A percentile compares a stretch with the other conserved stretches of the same genome.
These are phyloP conservation scores for Lasioglossum marginatum DNA, from an alignment of 2,888 invertebrate species.

Conservation along the genomic window DNA sequence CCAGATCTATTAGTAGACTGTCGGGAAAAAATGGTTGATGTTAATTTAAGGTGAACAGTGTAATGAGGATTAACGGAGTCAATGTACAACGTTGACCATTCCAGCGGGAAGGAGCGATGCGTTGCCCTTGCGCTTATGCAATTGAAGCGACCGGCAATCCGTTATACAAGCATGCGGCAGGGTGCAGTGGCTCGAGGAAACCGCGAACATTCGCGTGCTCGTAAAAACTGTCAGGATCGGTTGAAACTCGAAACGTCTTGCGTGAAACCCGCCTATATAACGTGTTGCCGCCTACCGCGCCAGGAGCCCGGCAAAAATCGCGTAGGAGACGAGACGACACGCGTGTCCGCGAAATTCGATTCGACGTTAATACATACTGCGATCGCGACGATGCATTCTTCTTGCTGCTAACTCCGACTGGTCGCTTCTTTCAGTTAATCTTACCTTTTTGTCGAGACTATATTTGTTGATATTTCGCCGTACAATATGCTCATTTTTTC, in stretches of 20 bases:
- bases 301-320: conserved; percentile 52
- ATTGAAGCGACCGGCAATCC: conserved; percentile 66
- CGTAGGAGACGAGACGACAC: conserved; percentile 37
- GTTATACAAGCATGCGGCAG: conserved; percentile 76
- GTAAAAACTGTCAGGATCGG: conserved; percentile 71
- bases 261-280: conserved; percentile 62
- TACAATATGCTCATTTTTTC: background rate
- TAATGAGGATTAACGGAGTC: background rate
- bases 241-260: conserved; percentile 77
- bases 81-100: background rate
- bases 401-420: background rate
- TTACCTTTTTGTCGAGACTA: background rate
- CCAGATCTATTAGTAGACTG: background rate
- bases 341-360: conserved; percentile 50
- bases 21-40: background rate
- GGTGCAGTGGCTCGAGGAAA: conserved; percentile 70
- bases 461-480: too few relatives aligned
- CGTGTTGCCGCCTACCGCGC: conserved; percentile 58
- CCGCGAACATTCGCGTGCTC: conserved; percentile 66
- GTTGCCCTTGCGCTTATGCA: conserved; percentile 69
- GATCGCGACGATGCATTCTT: background rate
- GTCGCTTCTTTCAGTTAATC: background rate
- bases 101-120: conserved; percentile 2
- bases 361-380: conserved; percentile 33
- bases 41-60: background rate